Percentiles rank a stretch among this genome's conserved stretches.
These are phyloP conservation scores for Alviniconcha strummeri DNA, from an alignment of 2,888 invertebrate species.

Conservation along the genomic window DNA sequence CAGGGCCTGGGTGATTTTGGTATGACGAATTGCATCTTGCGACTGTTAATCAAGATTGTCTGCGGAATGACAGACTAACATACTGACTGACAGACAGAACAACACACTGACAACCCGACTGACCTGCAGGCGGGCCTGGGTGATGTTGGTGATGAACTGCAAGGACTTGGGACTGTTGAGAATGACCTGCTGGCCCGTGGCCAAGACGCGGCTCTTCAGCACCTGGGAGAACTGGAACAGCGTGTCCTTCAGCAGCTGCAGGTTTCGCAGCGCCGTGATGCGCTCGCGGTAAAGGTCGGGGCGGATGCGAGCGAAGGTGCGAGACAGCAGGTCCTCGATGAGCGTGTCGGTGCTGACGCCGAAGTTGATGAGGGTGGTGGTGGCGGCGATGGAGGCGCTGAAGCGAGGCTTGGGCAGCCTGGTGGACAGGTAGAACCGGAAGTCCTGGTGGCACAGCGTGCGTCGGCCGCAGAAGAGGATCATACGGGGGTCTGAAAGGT, in stretches of 20 bases:
- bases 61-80: background rate
- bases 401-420: constrained; percentile 63
- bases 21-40: no score
- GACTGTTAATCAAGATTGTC: no score
- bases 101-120: background rate
- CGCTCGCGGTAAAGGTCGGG: constrained; percentile 68
- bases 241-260: constrained; percentile 60
- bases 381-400: constrained; percentile 65
- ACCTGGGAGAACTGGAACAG: constrained; percentile 43
- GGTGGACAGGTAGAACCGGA: constrained; percentile 67
- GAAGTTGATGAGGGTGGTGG: constrained; percentile 69
- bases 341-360: constrained; percentile 68
- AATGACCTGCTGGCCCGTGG: constrained; percentile 55
- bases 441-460: constrained; percentile 69
- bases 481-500: constrained; percentile 64
- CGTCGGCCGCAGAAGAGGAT: constrained; percentile 68
- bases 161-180: constrained; percentile 61
- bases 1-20: no score
- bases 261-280: constrained; percentile 59
- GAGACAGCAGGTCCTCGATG: constrained; percentile 66
- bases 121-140: constrained; percentile 64
- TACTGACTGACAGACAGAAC: background rate
- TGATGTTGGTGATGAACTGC: constrained; percentile 63
- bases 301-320: constrained; percentile 67
- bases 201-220: constrained; percentile 54